Evolutionary conservation across 2,888 invertebrate genomes (phyloP), one percentile per base, ranked within the genome.

Genomic region (Eristalis intricaria): DNA sequence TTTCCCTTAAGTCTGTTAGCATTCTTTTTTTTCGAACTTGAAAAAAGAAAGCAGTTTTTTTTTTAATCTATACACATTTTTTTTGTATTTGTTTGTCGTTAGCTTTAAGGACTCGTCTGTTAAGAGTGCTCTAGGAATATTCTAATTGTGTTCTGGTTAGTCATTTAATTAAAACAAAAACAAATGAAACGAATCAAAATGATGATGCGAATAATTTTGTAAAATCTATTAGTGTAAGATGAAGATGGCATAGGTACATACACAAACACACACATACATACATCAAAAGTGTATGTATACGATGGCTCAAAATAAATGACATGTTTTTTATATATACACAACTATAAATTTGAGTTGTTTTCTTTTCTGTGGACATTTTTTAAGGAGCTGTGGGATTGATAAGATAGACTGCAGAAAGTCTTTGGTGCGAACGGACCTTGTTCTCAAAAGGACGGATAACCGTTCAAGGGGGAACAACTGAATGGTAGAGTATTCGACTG

Each of bases 1-100:
- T 77, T 56, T 43, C 50, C 60, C 71, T 23, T 75, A 77, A 85
- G 85, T 85, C 85, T 82, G 86, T 86, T 86, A 82, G 86, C n/a
- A 79, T 75, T 66, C 50, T 70, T 50, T 50, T 22, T 63, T 65
- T 13, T 50, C 3, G 2, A 50, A 50, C 8, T 8, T 8, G 19
- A 50, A 19, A 50, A 50, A 19, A 19, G 7, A 50, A 43, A 15
- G n/a, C 50, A 50, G 50, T n/a, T 11, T 38, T 40, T 60, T 63
- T 77, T 77, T 76, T 32, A 70, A 13, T 76, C 60, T 84, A 61
- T 43, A 70, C 61, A 71, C 61, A 56, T 66, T 26, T 68, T 26
- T 68, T 66, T 66, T 63, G 32, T 75, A 50, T 76, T 65, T 60
- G 65, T 56, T 68, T 50, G 43, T 66, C 40, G 63, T 73, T 64